Base-by-base conservation (phyloP, 2,797 vertebrate species). In the Periparus ater region DNA sequence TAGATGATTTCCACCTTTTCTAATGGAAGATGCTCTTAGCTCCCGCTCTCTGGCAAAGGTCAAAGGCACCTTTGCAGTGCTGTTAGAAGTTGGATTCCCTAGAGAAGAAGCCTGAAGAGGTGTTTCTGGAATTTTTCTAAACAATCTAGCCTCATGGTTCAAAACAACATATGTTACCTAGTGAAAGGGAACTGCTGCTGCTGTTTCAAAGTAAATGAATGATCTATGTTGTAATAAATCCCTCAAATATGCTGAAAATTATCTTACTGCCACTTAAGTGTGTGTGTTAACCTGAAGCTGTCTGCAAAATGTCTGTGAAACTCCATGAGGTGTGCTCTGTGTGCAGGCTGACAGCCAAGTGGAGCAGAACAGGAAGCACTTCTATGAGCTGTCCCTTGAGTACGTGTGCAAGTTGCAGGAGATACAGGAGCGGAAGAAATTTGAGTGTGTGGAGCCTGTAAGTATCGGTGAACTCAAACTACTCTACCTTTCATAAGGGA, bases 361-460 rank as follows among this genome's bases (percentile, higher is more conserved):
- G 97, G 99, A 99, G 91, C 96, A 95, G 88, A 98, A 98, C 66
- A 98, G 98, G 91, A 98, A 98, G 89, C 99, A 99, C 97, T 99
- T 99, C 95, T 99, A 99, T 78, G 99, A 99, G 88, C 98, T 99
- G 83, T 99, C 99, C 54, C 98, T 99, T 2, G 99, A 99, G 88
- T 99, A 99, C 8, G 99, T 99, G 10, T 99, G 99, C 97, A 99
- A 98, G 95, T 97, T 99, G 89, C 99, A 99, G 97, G 99, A 99
- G 96, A 99, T 99, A 95, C 99, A 99, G 96, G 99, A 99, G 95
- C 97, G 99, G 88, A 99, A 99, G 98, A 99, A 99, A 96, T 99
- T 99, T 97, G 99, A 99, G 89, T 99, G 99, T 89, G 99, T 99
- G 95, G 99, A 99, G 89, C 99, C 99, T 74, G 99, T 99, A 97